Evolutionary conservation across 1,140 invertebrate species (phyloP), one percentile per base, ranked within the genome.

Genomic region (Muscidifurax raptorellus): DNA sequence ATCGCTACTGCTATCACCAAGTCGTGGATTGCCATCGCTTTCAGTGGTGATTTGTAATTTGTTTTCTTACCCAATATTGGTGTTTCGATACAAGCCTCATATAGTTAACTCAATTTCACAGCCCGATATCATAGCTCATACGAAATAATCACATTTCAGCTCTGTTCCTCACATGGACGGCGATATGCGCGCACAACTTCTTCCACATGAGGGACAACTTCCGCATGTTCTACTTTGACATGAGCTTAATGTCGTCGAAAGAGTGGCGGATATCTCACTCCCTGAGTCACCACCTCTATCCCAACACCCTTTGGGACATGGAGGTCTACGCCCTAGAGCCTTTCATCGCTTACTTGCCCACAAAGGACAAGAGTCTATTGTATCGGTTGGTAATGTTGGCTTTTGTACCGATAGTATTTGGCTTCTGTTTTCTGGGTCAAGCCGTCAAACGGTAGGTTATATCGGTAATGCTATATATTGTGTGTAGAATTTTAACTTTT

Each of bases 171-270:
- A 91, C 92, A 36, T 94, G 95, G 89, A 92, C 94, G 0, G 91
- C 93, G 18, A 93, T 96, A 40, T 94, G 93, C 28, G 94, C 95
- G 0, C 97, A 98, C 89, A 98, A 98, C 91, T 98, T 96, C 89
- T 95, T 97, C 75, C 97, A 98, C 89, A 94, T 95, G 87, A 94
- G 94, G 28, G 95, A 98, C 88, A 97, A 95, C 89, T 97, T 96
- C 94, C 94, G 97, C 69, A 97, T 97, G 95, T 97, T 96, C 88
- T 95, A 96, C 64, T 96, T 96, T 82, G 96, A 97, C 88, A 90
- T 98, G 18, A 92, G 93, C 40, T 89, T 95, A 76, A 90, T 96
- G 90, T 95, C 95, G 3, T 95, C 95, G 22, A 94, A 95, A 82
- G 95, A 96, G 83, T 98, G 96, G 95, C 93, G 97, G 86, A 95